Evolutionary conservation across 2,888 invertebrate species (phyloP), one percentile per base, ranked within the genome.

Genomic region (Trilocha varians): DNA sequence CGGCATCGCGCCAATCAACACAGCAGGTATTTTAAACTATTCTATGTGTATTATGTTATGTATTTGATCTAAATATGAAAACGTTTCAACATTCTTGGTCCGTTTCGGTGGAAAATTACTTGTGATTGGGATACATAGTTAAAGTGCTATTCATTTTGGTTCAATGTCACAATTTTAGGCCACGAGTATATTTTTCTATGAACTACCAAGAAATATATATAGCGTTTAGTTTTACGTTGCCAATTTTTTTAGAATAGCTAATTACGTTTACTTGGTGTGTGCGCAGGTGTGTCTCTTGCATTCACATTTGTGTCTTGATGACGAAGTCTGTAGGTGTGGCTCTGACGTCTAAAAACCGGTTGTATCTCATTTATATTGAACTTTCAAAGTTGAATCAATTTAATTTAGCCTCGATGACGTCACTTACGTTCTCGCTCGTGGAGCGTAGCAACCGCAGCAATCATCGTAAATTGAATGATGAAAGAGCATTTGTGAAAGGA

Each of bases 1-100:
- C 61, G 77, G 84, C 50, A 78, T 86, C 44, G 71, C 77, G 45
- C 78, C 82, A 47, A 77, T 78, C 52, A 77, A 78, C 52, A 78
- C 77, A 43, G 65, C 78, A 48, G 78, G 47, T 55, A 53, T 55
- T 49, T 52, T 40, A 46, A 50, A 25, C 25, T 25, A 25, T 0
- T 9, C 25, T 9, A 25, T 25, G 25, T 11, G 25, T 25, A 25
- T 25, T 25, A 25, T 11, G 25, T 11, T 3, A 25, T 6, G 6
- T 2, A 25, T 3, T 25, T 25, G 2, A 2, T 9, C 6, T 9
- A 2, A 25, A 9, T 25, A 5, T 25, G 8, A 25, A 25, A 25
- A 9, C 4, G 18, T 18, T 5, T 18, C 18, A 4, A 18, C 18
- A n/a, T n/a, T n/a, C n/a, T n/a, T n/a, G n/a, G n/a, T n/a, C n/a